A percentile compares a stretch with the other conserved stretches of the same genome.
Conservation (phyloP, 2,113 vertebrate species). For the Perca flavescens region DNA sequence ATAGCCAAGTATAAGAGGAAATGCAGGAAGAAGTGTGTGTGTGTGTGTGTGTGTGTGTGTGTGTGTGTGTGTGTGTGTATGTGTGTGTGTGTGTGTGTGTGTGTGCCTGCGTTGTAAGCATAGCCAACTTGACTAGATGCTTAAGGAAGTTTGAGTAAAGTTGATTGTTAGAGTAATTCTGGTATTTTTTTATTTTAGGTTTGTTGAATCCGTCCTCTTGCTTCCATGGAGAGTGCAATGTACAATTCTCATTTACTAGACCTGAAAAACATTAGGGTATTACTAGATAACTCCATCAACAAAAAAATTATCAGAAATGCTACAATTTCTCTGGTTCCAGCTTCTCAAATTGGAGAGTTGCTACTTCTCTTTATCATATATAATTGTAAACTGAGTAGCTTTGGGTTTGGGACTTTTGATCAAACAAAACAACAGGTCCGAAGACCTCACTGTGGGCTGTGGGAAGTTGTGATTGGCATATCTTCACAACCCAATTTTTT, state of each 20-base stretch:
- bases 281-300: not conserved
- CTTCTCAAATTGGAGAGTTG: too few species aligned
- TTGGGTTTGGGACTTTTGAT: too few species aligned
- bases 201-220: not conserved
- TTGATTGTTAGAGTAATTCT: not conserved
- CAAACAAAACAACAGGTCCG: too few species aligned
- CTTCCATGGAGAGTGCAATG: not conserved
- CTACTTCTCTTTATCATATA: not conserved
- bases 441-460: not conserved
- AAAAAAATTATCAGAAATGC: not conserved
- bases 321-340: too few species aligned
- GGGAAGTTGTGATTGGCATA: not conserved
- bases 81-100: not conserved
- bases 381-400: too few species aligned
- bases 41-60: not conserved
- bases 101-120: not conserved
- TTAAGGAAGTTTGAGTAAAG: conserved; percentile 16
- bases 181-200: too few species aligned
- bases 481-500: not conserved
- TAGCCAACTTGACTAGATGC: not conserved
- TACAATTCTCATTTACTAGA: not conserved
- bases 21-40: conserved; percentile 71
- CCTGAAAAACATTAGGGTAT: not conserved
- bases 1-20: conserved; percentile 69
- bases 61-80: not conserved